Percentiles rank a stretch among this genome's conserved stretches.
phyloP scores from a whole-genome alignment of 2,113 vertebrate species.

The Gracilinanus agilis region DNA sequence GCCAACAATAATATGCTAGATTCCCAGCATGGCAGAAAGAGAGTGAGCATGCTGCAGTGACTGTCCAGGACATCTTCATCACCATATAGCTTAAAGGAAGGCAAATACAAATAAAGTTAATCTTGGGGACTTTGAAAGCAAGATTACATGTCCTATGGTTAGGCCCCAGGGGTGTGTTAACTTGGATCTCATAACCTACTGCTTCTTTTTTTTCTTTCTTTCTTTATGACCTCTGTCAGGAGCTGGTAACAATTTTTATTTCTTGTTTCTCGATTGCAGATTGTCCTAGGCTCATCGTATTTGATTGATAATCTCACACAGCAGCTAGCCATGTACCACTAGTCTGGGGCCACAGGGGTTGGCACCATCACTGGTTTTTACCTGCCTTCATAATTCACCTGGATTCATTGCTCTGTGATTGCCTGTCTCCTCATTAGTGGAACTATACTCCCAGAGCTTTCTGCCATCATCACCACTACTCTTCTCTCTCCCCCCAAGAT shows the following conservation, averaged over 20 bases:
- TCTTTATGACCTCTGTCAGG: conserved; percentile 22
- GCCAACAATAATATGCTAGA: conserved; percentile 40
- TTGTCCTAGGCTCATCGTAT: conserved; percentile 55
- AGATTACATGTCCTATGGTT: neutral
- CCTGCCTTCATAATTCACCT: neutral
- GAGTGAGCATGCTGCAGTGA: neutral
- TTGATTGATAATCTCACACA: neutral
- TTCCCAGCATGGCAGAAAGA: conserved; percentile 19
- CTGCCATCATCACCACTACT: neutral
- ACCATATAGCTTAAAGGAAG: neutral
- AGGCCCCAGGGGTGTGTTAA: neutral
- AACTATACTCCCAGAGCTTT: neutral
- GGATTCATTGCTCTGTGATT: neutral
- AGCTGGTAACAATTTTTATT: conserved; percentile 17
- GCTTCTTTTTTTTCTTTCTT: neutral
- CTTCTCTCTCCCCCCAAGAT: neutral
- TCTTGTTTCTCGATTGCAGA: conserved; percentile 35
- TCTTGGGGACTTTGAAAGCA: fast-evolving
- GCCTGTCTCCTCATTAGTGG: neutral
- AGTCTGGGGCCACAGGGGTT: neutral
- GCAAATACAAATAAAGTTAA: neutral
- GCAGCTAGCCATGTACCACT: neutral
- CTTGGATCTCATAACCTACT: neutral
- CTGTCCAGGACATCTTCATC: neutral
- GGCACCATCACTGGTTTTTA: neutral